Evolutionary conservation across 2,888 invertebrate genomes (phyloP).

Genomic region (Metopia argyrocephala): DNA sequence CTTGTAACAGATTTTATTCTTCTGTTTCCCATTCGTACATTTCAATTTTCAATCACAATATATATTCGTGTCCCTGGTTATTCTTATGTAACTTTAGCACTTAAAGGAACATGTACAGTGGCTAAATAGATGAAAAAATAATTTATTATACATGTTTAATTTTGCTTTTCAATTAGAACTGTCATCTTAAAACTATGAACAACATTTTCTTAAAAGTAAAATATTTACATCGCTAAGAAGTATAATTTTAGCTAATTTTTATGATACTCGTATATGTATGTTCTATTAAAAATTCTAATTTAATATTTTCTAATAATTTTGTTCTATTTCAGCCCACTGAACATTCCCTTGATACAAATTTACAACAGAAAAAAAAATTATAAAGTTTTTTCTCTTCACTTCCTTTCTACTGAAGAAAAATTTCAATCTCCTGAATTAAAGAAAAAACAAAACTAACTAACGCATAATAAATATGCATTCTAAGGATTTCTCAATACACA

Average conservation of each 20-base stretch:
- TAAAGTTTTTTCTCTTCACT: background rate
- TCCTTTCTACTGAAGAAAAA: background rate
- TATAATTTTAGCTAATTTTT: no score
- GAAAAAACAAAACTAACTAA: background rate
- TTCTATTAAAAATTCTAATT: no score
- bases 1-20: background rate
- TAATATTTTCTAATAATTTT: background rate
- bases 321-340: background rate
- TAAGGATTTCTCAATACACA: background rate
- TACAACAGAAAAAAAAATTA: background rate
- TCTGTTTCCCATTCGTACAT: background rate
- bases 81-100: background rate
- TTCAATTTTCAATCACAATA: background rate
- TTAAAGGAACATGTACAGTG: background rate
- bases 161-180: no score
- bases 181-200: no score
- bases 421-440: background rate
- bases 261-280: no score
- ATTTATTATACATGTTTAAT: no score
- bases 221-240: no score
- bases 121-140: background rate
- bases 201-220: no score
- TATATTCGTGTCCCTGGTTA: background rate
- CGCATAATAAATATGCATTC: background rate
- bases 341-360: background rate